Percentiles rank a stretch among this genome's conserved stretches.
phyloP scores from a whole-genome alignment of 2,888 invertebrate genomes.

The Poecilobothrus nobilitatus region DNA sequence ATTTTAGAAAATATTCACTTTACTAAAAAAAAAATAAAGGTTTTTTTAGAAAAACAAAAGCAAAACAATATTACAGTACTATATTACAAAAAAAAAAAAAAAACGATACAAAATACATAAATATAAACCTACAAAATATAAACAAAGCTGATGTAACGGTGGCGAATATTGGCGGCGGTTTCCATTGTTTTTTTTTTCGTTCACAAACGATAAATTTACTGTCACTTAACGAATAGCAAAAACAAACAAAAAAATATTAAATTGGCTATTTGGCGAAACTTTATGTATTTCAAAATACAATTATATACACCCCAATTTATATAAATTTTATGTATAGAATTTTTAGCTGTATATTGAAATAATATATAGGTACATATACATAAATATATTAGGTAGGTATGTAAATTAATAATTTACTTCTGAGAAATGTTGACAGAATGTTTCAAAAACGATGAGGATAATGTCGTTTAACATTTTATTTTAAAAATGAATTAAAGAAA shows the following conservation, averaged over 20 bases:
- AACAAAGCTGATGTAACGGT: neutral
- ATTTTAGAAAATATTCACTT: too few relatives aligned
- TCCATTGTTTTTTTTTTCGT: neutral
- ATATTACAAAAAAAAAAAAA: too few relatives aligned
- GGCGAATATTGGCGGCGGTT: neutral
- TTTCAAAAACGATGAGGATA: neutral
- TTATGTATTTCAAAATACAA: neutral
- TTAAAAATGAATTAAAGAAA: too few relatives aligned
- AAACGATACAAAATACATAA: too few relatives aligned
- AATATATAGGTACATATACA: too few relatives aligned
- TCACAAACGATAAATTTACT: neutral
- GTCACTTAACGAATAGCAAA: neutral
- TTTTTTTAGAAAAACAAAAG: neutral
- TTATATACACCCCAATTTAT: neutral
- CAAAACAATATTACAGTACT: too few relatives aligned
- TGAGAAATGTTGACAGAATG: neutral
- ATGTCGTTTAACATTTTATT: too few relatives aligned
- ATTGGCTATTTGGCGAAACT: neutral
- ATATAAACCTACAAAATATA: neutral
- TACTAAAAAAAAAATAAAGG: too few relatives aligned
- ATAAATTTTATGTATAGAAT: neutral
- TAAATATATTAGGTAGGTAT: too few relatives aligned
- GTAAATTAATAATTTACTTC: neutral
- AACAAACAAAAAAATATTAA: neutral
- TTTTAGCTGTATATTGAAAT: too few relatives aligned